phyloP scores from a whole-genome alignment of 1,140 invertebrate species.

The Hormaphis cornu region DNA sequence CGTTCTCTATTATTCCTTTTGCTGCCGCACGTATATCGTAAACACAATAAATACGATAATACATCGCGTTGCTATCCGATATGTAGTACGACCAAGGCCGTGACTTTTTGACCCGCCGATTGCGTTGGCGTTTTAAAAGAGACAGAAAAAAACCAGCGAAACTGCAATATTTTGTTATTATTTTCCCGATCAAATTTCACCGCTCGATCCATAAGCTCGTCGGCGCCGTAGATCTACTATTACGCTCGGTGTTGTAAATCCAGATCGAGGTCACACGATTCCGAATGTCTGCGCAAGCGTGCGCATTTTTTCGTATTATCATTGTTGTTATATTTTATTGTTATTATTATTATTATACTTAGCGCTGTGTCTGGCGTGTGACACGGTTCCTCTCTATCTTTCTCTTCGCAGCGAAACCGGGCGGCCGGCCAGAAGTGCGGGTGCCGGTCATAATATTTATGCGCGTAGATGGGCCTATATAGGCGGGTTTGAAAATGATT shows the following conservation, averaged over 20 bases:
- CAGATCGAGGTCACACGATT: conserved; percentile 27
- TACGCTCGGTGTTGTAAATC: neutral
- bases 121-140: neutral
- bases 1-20: neutral
- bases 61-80: neutral
- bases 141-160: neutral
- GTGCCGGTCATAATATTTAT: neutral
- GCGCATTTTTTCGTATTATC: neutral
- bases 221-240: neutral
- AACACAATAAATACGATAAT: neutral
- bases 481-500: neutral
- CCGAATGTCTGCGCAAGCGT: neutral
- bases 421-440: conserved; percentile 8
- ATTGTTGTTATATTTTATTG: conserved; percentile 3
- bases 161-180: neutral
- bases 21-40: neutral
- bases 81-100: neutral
- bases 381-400: conserved; percentile 25
- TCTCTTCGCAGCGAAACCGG: neutral
- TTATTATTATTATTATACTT: conserved; percentile 5
- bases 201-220: neutral
- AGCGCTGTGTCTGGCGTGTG: neutral
- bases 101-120: neutral
- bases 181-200: conserved; percentile 8
- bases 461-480: neutral